Evolutionary conservation across 2,113 vertebrate species (phyloP).

Genomic region (Hucho hucho): DNA sequence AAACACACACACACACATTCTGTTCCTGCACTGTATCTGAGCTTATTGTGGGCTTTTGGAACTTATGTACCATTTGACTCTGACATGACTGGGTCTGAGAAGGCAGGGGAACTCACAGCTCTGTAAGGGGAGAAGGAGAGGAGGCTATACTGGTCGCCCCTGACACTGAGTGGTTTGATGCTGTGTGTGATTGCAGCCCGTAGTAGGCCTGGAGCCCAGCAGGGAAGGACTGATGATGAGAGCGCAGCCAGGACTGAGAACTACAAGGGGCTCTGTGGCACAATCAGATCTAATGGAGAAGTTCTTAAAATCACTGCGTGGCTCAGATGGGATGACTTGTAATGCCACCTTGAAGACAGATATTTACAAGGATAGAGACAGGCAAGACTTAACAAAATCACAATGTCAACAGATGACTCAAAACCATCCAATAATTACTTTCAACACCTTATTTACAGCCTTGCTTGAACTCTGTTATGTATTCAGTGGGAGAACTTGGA

Average conservation of each 20-base stretch:
- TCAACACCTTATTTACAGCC: not conserved
- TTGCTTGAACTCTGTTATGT: not conserved
- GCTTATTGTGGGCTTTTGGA: not conserved
- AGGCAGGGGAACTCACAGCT: not conserved
- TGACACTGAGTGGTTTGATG: not conserved
- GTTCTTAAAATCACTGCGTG: not conserved
- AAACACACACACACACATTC: not conserved
- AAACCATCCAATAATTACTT: not conserved
- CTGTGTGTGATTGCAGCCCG: constrained; percentile 34
- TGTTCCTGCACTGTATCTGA: not conserved
- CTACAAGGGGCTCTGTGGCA: constrained; percentile 18
- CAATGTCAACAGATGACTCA: not conserved
- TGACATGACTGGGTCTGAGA: not conserved
- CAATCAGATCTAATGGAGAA: constrained; percentile 31
- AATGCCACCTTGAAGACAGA: no score
- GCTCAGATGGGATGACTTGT: not conserved
- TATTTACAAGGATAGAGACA: constrained; percentile 2
- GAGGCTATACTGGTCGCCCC: not conserved
- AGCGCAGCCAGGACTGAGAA: constrained; percentile 4
- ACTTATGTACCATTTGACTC: not conserved
- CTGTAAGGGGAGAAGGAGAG: not conserved
- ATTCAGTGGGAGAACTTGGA: no score
- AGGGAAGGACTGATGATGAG: not conserved
- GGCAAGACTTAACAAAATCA: not conserved
- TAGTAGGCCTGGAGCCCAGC: not conserved